These are phyloP conservation scores for Philereme transversata DNA, from an alignment of 2,888 invertebrate genomes.

Conservation along the genomic window DNA sequence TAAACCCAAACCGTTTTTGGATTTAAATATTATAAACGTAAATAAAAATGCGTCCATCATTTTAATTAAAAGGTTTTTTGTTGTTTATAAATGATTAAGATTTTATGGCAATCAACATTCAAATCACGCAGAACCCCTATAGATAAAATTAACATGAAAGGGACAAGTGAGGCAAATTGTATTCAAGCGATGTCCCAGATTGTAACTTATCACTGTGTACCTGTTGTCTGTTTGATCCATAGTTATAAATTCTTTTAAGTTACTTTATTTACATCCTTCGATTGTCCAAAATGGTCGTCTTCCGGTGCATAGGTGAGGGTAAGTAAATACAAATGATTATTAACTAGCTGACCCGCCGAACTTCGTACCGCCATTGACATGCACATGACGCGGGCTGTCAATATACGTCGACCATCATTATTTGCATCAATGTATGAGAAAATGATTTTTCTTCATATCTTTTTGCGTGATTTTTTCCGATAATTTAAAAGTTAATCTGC, in stretches of 20 bases:
- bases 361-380: no score
- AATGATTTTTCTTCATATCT: no score
- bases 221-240: slow-evolving; percentile 34
- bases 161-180: slow-evolving; percentile 62
- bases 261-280: slow-evolving; percentile 66
- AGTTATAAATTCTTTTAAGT: slow-evolving; percentile 66
- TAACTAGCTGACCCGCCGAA: no score
- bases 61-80: slow-evolving; percentile 12
- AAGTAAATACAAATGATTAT: background rate
- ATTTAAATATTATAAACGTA: slow-evolving; percentile 20
- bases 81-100: slow-evolving; percentile 11
- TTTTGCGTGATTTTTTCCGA: no score
- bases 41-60: slow-evolving; percentile 15
- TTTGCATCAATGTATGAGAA: no score
- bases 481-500: no score
- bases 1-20: slow-evolving; percentile 10
- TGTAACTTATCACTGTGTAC: slow-evolving; percentile 44
- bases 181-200: slow-evolving; percentile 68
- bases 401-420: no score
- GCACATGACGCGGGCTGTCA: no score
- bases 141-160: slow-evolving; percentile 60
- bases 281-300: slow-evolving; percentile 70
- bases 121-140: slow-evolving; percentile 45
- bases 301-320: slow-evolving; percentile 54
- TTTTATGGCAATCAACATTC: slow-evolving; percentile 46